Conservation (phyloP, 2,113 vertebrate species). For the Bubo blakistoni region DNA sequence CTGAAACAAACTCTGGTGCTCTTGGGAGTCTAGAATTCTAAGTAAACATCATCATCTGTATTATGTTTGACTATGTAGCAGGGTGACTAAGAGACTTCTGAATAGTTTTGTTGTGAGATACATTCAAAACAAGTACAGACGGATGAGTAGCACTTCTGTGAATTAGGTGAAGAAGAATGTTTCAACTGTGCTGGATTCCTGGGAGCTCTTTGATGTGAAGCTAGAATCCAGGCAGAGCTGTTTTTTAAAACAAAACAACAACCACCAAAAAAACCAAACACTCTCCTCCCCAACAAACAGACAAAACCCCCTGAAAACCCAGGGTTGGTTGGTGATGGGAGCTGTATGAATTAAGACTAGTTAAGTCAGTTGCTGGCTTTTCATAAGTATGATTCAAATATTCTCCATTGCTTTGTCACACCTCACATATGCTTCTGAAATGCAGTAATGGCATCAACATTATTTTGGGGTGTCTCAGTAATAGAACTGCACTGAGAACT, state of each 20-base stretch:
- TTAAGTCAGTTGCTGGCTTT: not conserved
- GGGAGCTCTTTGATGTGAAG: not conserved
- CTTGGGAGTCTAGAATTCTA: not conserved
- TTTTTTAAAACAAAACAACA: not conserved
- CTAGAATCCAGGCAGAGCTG: not conserved
- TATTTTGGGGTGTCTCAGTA: not conserved
- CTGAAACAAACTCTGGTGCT: not conserved
- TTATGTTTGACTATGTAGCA: not conserved
- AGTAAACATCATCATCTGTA: not conserved
- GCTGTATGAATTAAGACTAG: not conserved
- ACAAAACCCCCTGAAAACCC: not conserved
- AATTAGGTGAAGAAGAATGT: not conserved
- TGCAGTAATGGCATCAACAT: not conserved
- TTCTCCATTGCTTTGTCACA: not conserved
- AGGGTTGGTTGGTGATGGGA: not conserved
- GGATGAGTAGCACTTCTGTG: not conserved
- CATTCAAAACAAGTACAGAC: not conserved
- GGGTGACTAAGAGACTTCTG: not conserved
- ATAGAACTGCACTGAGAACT: not conserved
- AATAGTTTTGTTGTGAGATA: not conserved
- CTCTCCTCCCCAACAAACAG: not conserved
- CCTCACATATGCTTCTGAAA: not conserved
- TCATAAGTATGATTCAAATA: not conserved
- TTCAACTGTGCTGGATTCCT: not conserved
- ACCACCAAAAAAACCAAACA: not conserved